phyloP scores from a whole-genome alignment of 2,113 vertebrate genomes.

The Rafetus swinhoei region DNA sequence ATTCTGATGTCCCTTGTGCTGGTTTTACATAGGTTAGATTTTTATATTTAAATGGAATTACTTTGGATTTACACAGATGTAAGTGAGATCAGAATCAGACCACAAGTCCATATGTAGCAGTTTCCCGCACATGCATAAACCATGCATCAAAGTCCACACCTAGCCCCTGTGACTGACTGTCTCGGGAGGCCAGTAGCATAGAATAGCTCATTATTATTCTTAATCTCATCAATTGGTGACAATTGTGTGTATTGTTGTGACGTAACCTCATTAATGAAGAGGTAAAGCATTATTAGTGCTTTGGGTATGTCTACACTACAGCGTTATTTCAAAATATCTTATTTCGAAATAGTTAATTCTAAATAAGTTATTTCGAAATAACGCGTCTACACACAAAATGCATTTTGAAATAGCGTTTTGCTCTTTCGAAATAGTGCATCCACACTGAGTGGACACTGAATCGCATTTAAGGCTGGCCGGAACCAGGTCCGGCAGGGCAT shows the following conservation, averaged over 20 bases:
- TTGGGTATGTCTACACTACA: neutral
- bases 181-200: neutral
- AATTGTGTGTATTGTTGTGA: neutral
- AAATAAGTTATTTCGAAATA: too few relatives aligned
- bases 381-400: too few relatives aligned
- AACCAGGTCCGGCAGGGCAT: too few relatives aligned
- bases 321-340: too few relatives aligned
- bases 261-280: neutral
- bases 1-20: slow-evolving; percentile 24
- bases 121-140: slow-evolving; percentile 16
- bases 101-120: neutral
- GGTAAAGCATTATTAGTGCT: neutral
- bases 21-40: slow-evolving; percentile 47
- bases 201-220: neutral
- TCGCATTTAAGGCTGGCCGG: too few relatives aligned
- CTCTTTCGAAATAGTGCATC: too few relatives aligned
- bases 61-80: slow-evolving; percentile 49
- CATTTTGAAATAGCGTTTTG: too few relatives aligned
- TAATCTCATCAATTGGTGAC: neutral
- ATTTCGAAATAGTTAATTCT: too few relatives aligned
- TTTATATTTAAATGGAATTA: slow-evolving; percentile 29
- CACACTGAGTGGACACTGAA: too few relatives aligned
- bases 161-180: neutral
- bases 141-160: slow-evolving; percentile 23
- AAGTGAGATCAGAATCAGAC: neutral